A percentile compares a stretch with the other conserved stretches of the same genome.
phyloP scores from a whole-genome alignment of 2,113 vertebrate species.

The Myanophis thanlyinensis region DNA sequence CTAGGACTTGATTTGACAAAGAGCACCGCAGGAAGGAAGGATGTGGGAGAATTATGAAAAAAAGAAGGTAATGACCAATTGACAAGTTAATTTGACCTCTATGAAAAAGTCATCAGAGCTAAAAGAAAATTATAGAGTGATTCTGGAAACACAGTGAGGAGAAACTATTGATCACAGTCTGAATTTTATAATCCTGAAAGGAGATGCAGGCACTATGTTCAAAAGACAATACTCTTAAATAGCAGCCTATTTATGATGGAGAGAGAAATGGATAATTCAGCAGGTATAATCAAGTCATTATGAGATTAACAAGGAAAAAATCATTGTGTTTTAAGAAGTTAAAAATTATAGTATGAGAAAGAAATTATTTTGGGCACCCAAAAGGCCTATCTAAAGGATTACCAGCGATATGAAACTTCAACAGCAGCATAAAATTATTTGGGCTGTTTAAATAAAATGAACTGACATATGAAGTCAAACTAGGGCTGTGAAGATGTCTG shows the following conservation, averaged over 20 bases:
- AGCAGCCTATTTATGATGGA: not conserved
- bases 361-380: not conserved
- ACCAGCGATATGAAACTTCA: not conserved
- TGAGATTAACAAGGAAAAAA: not conserved
- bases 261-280: slow-evolving; percentile 6
- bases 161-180: slow-evolving; percentile 10
- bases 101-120: slow-evolving; percentile 16
- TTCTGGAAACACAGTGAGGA: not conserved
- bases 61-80: slow-evolving; percentile 12
- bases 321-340: not conserved
- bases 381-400: not conserved
- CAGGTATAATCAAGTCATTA: not conserved
- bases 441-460: not conserved
- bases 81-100: slow-evolving; percentile 38
- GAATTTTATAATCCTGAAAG: slow-evolving; percentile 4
- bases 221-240: not conserved
- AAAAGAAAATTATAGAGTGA: not conserved
- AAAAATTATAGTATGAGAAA: not conserved
- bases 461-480: not conserved
- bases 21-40: not conserved
- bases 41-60: not conserved
- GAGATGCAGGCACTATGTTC: not conserved
- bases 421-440: fast-evolving
- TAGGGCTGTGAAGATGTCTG: not conserved
- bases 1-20: not conserved